A percentile compares a stretch with the other conserved stretches of the same genome.
Conservation (phyloP, 1,140 invertebrate genomes). For the Catajapyx aquilonaris region DNA sequence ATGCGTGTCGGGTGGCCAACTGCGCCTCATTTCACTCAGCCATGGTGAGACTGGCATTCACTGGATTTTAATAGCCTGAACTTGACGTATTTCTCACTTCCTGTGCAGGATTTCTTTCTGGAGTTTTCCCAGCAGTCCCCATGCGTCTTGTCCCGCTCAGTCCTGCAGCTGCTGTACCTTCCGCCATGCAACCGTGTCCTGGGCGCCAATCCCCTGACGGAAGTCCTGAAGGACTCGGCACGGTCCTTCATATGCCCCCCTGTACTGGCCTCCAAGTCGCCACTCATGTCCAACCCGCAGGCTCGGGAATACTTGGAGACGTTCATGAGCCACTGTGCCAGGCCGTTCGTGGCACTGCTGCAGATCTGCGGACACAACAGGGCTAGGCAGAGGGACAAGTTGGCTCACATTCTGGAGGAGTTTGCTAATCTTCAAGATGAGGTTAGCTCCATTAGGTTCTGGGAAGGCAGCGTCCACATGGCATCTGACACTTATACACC, state of each 20-base stretch:
- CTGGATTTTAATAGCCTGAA: slow-evolving; percentile 5
- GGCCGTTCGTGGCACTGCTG: slow-evolving; percentile 67
- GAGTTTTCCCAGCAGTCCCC: slow-evolving; percentile 74
- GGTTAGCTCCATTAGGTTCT: no score
- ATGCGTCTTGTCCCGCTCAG: slow-evolving; percentile 82
- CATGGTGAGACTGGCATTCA: slow-evolving; percentile 1
- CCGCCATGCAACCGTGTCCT: slow-evolving; percentile 25
- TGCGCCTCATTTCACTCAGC: slow-evolving; percentile 58
- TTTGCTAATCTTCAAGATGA: slow-evolving; percentile 84
- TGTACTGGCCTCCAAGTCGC: slow-evolving; percentile 44
- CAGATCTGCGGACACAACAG: slow-evolving; percentile 85
- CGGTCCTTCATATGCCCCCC: slow-evolving; percentile 74
- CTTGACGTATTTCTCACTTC: slow-evolving; percentile 7
- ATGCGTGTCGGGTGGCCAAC: slow-evolving; percentile 60
- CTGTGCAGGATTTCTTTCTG: slow-evolving; percentile 70
- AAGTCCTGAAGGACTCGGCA: slow-evolving; percentile 66
- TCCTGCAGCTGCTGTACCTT: slow-evolving; percentile 64
- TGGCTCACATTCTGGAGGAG: slow-evolving; percentile 72
- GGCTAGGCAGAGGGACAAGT: slow-evolving; percentile 79
- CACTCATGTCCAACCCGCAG: slow-evolving; percentile 36
- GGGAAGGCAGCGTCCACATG: no score
- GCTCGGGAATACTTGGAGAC: slow-evolving; percentile 70
- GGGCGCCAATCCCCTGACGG: slow-evolving; percentile 35
- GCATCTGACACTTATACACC: no score
- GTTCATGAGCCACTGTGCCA: slow-evolving; percentile 69